Base-by-base conservation (phyloP, 2,797 vertebrate species). In the Graptemys geographica region DNA sequence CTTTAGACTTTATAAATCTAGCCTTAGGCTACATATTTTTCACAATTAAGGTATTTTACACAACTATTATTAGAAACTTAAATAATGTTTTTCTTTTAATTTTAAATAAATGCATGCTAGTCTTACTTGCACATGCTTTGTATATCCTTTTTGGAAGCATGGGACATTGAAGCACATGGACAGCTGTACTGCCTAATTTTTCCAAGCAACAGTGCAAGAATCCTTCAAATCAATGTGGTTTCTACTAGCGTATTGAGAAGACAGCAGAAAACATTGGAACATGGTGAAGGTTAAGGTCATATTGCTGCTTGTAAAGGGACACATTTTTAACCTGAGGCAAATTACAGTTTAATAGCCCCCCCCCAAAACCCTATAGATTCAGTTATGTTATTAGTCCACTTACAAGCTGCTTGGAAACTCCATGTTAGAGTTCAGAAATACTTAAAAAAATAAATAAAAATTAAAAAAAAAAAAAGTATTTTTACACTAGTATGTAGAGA, bases 111-210 rank as follows among this genome's bases (percentile, higher is more conserved):
- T 3, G 49, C 9, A 83, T 3, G 31, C 3, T 1, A 41, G 56
- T 94, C 41, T 86, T 96, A 92, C 91, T 83, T 47, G 49, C 21
- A 81, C 65, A 81, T 79, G 56, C 27, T 80, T 84, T 57, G 27
- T 57, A 82, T 62, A 25, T 53, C 49, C 18, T 90, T 90, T 94
- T 41, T 83, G 84, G 83, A 89, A 86, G 28, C 19, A 62, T 1
- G 87, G 83, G 37, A 87, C 65, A 69, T 33, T 8, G 37, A 72
- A 83, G 59, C 59, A 89, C n/a, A 52, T 55, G 28, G 52, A 83
- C 0, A n/a, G 23, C 86, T 74, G 6, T 16, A 78, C 41, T 91
- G 56, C 56, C 56, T 28, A 28, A 69, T n/a, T 69, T 69, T 69
- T 37, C 65, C 65, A 69, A 37, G 33, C 33, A 69, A 69, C 65